These are phyloP conservation scores for Lucilia sericata DNA, from an alignment of 1,140 invertebrate genomes.

Conservation along the genomic window DNA sequence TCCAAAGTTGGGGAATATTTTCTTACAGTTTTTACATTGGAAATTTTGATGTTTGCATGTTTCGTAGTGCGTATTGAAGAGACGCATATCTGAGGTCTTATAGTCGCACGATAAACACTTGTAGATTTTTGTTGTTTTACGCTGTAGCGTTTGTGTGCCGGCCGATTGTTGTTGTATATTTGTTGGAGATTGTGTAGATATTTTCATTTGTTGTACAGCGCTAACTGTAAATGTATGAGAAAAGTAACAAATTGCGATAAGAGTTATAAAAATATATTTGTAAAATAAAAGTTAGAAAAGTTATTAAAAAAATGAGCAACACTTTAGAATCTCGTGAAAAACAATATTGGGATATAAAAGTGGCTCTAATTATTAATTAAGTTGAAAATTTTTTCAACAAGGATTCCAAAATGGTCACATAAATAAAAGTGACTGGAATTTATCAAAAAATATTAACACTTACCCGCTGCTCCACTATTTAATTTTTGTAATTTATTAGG, in stretches of 20 bases:
- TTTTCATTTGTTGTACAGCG: slow-evolving; percentile 55
- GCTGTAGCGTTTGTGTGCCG: slow-evolving; percentile 59
- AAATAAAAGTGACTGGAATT: too few species aligned
- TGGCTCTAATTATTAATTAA: too few species aligned
- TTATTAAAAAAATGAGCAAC: too few species aligned
- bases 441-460: not conserved
- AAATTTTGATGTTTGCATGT: slow-evolving; percentile 67
- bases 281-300: too few species aligned
- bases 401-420: too few species aligned
- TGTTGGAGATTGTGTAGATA: slow-evolving; percentile 49
- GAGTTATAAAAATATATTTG: not conserved
- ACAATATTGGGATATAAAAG: too few species aligned
- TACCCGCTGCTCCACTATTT: slow-evolving; percentile 51
- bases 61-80: slow-evolving; percentile 66
- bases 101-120: slow-evolving; percentile 67
- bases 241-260: not conserved
- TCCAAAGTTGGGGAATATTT: slow-evolving; percentile 64
- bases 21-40: slow-evolving; percentile 66
- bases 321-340: too few species aligned
- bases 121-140: slow-evolving; percentile 65
- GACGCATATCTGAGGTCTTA: slow-evolving; percentile 66
- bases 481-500: slow-evolving; percentile 62
- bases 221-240: slow-evolving; percentile 41
- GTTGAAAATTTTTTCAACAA: too few species aligned
- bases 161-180: slow-evolving; percentile 47